Evolutionary conservation across 2,113 vertebrate genomes (phyloP), one percentile per base, ranked within the genome.

Genomic region (Symphodus melops): DNA sequence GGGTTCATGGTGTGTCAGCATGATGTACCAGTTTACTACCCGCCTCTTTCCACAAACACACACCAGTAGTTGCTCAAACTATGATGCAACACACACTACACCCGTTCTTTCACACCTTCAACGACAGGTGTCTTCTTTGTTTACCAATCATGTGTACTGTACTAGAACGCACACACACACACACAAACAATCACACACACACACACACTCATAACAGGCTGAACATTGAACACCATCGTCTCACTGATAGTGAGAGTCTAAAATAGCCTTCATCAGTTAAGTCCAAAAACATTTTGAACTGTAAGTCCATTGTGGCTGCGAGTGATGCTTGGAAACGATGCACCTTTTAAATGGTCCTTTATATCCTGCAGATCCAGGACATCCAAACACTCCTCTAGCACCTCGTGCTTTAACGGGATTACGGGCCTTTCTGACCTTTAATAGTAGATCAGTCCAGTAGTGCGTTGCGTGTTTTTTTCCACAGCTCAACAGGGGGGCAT

Each of bases 1-100:
- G 87, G 55, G n/a, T 88, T 89, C 78, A 82, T 25, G 25, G 89
- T 93, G 41, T 93, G 92, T 82, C 85, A 90, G 69, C 57, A 36
- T 0, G 36, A 87, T 37, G 7, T 28, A 16, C 92, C 87, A n/a
- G 82, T 93, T 52, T 90, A 89, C 68, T 93, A 93, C 76, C 92
- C 92, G 20, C 77, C 84, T 36, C 10, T 23, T 25, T 1, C 41
- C 4, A 67, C 33, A 81, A 56, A 49, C 41, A 8, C n/a, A 63
- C 13, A 5, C 28, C 28, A 6, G 28, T 33, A 16, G 13, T 53
- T 14, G 2, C 10, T 9, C 17, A 46, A 75, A 75, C 20, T 33
- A 37, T 48, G 72, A 44, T 11, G 6, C 14, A 65, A 14, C 42
- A 56, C 33, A 36, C 75, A 71, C 51, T 51, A 59, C 12, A 52